Conservation (phyloP, 2,888 invertebrate genomes). For the Cactoblastis cactorum region DNA sequence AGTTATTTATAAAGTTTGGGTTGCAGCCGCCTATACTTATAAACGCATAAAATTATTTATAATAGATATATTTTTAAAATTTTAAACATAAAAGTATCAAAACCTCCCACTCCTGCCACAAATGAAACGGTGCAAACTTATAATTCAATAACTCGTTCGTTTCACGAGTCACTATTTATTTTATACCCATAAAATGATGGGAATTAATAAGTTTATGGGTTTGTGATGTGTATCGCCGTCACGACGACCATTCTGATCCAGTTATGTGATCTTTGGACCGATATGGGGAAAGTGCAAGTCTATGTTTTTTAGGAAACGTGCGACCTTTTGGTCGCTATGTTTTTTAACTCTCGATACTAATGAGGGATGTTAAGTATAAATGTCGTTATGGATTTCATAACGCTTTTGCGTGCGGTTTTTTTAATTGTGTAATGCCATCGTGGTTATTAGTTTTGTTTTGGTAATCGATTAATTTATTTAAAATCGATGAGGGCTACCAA, state of each 20-base stretch:
- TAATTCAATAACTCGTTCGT: conserved; percentile 46
- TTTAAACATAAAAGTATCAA: conserved; percentile 32
- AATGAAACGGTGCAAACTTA: conserved; percentile 46
- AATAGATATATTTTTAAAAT: too few relatives aligned
- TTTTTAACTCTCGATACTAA: background rate
- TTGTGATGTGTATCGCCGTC: conserved; percentile 30
- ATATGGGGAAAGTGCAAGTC: background rate
- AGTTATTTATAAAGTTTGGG: background rate
- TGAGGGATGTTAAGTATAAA: too few relatives aligned
- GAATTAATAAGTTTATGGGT: conserved; percentile 37
- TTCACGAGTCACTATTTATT: conserved; percentile 47
- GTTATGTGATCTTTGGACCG: background rate
- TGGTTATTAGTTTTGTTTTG: too few relatives aligned
- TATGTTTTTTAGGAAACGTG: too few relatives aligned
- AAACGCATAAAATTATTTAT: too few relatives aligned
- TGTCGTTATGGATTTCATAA: too few relatives aligned
- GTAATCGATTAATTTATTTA: too few relatives aligned
- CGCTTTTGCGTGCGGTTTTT: too few relatives aligned
- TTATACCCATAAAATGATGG: conserved; percentile 31
- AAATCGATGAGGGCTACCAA: too few relatives aligned
- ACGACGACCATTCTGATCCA: conserved; percentile 15
- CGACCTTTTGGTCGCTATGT: too few relatives aligned
- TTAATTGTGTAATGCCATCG: too few relatives aligned
- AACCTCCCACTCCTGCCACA: conserved; percentile 22
- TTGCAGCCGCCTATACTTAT: too few relatives aligned